Conservation (phyloP, 2,888 invertebrate species). For the Papilio protenor region DNA sequence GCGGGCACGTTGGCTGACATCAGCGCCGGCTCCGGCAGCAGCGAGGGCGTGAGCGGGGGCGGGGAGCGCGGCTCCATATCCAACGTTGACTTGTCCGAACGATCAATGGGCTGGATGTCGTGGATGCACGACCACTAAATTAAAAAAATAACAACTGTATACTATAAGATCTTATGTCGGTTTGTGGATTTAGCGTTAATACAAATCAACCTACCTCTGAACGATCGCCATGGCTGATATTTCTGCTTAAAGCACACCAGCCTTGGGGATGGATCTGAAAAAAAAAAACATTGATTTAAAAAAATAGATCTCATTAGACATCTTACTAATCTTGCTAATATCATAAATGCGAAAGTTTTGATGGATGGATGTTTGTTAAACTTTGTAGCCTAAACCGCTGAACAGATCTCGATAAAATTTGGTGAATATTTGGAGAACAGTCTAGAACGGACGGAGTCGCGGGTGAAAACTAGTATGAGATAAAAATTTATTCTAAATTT, state of each 20-base stretch:
- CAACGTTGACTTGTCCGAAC: conserved; percentile 59
- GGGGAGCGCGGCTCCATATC: conserved; percentile 53
- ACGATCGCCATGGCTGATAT: conserved; percentile 92
- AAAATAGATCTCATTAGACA: too few species aligned
- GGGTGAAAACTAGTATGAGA: too few species aligned
- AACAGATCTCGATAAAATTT: too few species aligned
- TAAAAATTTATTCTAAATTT: too few species aligned
- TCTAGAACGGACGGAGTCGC: too few species aligned
- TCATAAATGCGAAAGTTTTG: background rate
- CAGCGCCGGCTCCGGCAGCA: conserved; percentile 43
- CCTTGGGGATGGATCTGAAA: conserved; percentile 94
- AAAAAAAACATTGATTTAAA: background rate
- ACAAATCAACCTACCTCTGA: conserved; percentile 86
- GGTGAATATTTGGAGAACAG: too few species aligned
- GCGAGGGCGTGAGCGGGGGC: conserved; percentile 44
- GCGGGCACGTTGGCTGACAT: background rate
- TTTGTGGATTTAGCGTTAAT: background rate
- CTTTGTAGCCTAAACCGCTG: too few species aligned
- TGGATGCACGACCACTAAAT: conserved; percentile 95
- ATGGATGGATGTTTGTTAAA: background rate
- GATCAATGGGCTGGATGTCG: conserved; percentile 90
- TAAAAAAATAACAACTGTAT: too few species aligned
- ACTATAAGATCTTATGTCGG: too few species aligned
- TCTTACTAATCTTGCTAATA: background rate
- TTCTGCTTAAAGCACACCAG: conserved; percentile 94